These are phyloP conservation scores for Diplodus puntazzo DNA, from an alignment of 2,797 vertebrate species.

Conservation along the genomic window DNA sequence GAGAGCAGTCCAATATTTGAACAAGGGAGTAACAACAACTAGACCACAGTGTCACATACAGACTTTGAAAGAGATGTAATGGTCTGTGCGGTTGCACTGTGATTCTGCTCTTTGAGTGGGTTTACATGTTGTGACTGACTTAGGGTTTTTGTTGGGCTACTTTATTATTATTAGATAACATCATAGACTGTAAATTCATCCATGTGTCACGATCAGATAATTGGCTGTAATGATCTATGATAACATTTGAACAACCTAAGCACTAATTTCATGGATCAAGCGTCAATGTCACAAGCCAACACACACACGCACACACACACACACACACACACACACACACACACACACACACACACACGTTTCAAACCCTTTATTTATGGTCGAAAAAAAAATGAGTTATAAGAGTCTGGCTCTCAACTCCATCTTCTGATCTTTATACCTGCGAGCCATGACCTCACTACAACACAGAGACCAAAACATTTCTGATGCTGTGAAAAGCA, in stretches of 20 bases:
- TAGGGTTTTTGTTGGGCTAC: background rate
- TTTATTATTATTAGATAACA: slow-evolving; percentile 5
- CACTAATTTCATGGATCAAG: slow-evolving; percentile 19
- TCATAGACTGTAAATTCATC: background rate
- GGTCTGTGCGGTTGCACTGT: background rate
- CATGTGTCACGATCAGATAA: slow-evolving; percentile 7
- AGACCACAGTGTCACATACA: slow-evolving; percentile 1
- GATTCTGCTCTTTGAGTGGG: background rate
- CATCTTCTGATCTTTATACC: background rate
- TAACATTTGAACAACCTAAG: background rate
- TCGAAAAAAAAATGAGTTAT: background rate
- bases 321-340: background rate
- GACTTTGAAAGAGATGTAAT: slow-evolving; percentile 6
- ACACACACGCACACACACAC: background rate
- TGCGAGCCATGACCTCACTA: background rate
- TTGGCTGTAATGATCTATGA: background rate
- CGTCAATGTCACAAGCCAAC: background rate
- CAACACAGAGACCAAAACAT: too few relatives aligned
- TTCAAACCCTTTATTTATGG: background rate
- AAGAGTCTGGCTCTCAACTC: background rate
- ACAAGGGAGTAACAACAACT: slow-evolving; percentile 10
- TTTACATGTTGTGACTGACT: background rate
- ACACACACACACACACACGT: background rate
- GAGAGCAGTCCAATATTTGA: slow-evolving; percentile 52
- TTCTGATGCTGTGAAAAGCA: too few relatives aligned